phyloP scores from a whole-genome alignment of 2,113 vertebrate genomes.

The Aphelocoma coerulescens region DNA sequence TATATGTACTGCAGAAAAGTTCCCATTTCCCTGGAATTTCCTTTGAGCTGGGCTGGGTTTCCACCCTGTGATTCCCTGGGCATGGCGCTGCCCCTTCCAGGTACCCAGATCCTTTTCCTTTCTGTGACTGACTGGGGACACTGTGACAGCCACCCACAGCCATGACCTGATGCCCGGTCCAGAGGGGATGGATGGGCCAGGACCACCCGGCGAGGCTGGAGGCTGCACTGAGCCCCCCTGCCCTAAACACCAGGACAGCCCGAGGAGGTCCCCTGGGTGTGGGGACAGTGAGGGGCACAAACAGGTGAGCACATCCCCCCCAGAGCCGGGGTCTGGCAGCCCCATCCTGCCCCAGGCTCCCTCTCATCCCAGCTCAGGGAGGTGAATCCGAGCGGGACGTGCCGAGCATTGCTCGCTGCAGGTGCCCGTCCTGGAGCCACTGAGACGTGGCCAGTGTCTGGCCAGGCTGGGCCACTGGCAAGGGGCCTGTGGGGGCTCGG shows the following conservation, averaged over 20 bases:
- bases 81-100: accelerated
- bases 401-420: accelerated
- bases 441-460: accelerated
- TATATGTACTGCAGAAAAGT: not conserved
- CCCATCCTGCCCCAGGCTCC: not conserved
- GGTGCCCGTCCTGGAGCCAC: accelerated
- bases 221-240: not conserved
- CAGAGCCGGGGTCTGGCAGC: accelerated
- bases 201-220: accelerated
- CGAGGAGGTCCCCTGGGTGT: accelerated
- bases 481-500: not conserved
- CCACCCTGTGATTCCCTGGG: not conserved
- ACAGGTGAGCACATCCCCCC: accelerated
- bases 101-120: not conserved
- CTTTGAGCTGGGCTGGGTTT: not conserved
- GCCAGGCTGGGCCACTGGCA: not conserved
- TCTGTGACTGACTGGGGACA: not conserved
- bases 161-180: accelerated
- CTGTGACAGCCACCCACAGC: not conserved
- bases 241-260: not conserved
- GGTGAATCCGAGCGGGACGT: accelerated
- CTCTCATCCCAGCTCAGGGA: accelerated
- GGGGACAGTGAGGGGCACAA: not conserved
- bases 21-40: not conserved
- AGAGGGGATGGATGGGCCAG: not conserved